Base-by-base conservation (phyloP, 2,113 vertebrate species). In the Hiodon tergisus region DNA sequence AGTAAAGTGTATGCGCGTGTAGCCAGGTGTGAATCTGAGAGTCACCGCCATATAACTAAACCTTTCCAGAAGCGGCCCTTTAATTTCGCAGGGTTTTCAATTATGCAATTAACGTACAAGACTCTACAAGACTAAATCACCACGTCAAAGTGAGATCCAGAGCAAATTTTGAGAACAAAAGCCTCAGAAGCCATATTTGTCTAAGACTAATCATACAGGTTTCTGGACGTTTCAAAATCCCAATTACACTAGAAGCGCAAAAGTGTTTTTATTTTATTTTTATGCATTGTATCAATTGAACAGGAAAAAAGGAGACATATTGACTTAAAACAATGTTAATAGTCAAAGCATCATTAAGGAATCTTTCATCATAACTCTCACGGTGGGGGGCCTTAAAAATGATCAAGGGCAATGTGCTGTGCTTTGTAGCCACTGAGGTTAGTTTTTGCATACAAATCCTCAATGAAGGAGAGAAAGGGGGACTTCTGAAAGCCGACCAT, bases 361-460 rank as follows among this genome's bases (percentile, higher is more conserved):
- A 94, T 92, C 91, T 92, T 93, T 95, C 93, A 93, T 95, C 95
- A 95, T 95, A 96, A 95, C 94, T 91, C 90, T 88, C 94, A 82
- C 94, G 87, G 89, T 88, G 89, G 94, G 95, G 93, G 90, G 93
- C 78, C 90, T 91, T 89, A 92, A 93, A 95, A 94, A 94, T 93
- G 94, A 98, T 97, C 93, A 94, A 93, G 94, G 96, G 95, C 94
- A 96, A 96, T 94, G 92, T 87, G 88, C 89, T 84, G 89, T 90
- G 91, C 95, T 96, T 94, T 94, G 91, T 90, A 92, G 94, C 86
- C 88, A 83, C 92, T 83, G 91, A 94, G 95, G 94, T 96, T 93
- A 94, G 91, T 89, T 93, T 92, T 92, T 96, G 95, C 94, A 98
- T 95, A 94, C 93, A 94, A 94, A 98, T 96, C 91, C 90, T 90